A percentile compares a stretch with the other conserved stretches of the same genome.
Evolutionary conservation across 2,113 vertebrate species (phyloP).

Genomic region (Lophochroa leadbeateri): DNA sequence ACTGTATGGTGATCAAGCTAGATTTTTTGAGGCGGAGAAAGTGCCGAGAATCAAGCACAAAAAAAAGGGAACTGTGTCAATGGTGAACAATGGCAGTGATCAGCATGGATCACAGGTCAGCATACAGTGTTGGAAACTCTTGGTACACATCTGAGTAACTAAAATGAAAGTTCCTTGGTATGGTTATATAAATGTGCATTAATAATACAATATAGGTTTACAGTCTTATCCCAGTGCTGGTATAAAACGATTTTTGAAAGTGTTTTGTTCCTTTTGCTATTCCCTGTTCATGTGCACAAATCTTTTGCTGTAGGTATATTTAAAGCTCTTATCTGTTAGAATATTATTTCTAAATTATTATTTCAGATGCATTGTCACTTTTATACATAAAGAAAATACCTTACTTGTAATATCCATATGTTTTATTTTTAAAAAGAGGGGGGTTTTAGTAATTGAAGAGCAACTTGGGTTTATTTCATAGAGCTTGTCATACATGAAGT

Average conservation of each 20-base stretch:
- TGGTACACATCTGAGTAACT: not conserved
- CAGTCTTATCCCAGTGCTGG: not conserved
- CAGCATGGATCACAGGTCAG: constrained; percentile 96
- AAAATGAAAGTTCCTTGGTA: not conserved
- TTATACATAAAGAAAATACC: not conserved
- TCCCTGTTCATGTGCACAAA: not conserved
- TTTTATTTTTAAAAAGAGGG: not conserved
- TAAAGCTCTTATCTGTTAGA: not conserved
- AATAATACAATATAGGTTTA: not conserved
- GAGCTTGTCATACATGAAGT: not conserved
- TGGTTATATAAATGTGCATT: not conserved
- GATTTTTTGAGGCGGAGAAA: constrained; percentile 93
- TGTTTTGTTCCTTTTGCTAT: not conserved
- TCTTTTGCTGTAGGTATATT: not conserved
- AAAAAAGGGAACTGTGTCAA: constrained; percentile 93
- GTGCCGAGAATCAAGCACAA: constrained; percentile 93
- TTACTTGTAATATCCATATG: not conserved
- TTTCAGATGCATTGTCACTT: not conserved
- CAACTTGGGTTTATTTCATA: not conserved
- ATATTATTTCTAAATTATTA: not conserved
- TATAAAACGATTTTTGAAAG: not conserved
- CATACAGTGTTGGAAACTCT: not conserved
- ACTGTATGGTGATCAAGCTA: constrained; percentile 95
- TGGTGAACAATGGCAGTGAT: constrained; percentile 96
- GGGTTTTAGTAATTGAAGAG: not conserved